Percentiles rank a stretch among this genome's conserved stretches.
Conservation (phyloP, 2,888 invertebrate genomes). For the Amphimallon solstitiale region DNA sequence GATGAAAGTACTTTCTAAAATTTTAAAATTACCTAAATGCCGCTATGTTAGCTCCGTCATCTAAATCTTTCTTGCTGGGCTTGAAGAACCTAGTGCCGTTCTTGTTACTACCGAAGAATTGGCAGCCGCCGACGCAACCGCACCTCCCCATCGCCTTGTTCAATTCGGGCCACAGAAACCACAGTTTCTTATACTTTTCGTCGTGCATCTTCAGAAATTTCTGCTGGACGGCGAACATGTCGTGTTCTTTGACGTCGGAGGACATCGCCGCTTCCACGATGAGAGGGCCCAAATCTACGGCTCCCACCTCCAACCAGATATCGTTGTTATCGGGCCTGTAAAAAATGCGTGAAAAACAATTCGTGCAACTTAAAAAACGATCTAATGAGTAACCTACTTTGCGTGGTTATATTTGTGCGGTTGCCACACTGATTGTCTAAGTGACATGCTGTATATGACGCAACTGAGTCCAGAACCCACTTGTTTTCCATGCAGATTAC, state of each 20-base stretch:
- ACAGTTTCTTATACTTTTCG: slow-evolving; percentile 83
- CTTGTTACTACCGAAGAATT: slow-evolving; percentile 92
- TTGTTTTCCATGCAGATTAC: slow-evolving; percentile 94
- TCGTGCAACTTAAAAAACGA: too few relatives aligned
- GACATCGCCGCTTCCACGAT: slow-evolving; percentile 90
- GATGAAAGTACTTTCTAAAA: too few relatives aligned
- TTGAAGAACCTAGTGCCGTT: slow-evolving; percentile 91
- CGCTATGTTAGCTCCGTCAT: slow-evolving; percentile 85
- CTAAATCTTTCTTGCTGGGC: slow-evolving; percentile 81
- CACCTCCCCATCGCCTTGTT: slow-evolving; percentile 75
- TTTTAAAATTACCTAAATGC: slow-evolving; percentile 69
- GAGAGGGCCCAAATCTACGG: slow-evolving; percentile 88
- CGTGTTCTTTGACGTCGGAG: slow-evolving; percentile 73
- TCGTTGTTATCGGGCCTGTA: slow-evolving; percentile 67
- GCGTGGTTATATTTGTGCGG: slow-evolving; percentile 60
- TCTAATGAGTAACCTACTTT: slow-evolving; percentile 51
- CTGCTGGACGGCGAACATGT: slow-evolving; percentile 81
- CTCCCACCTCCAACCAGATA: slow-evolving; percentile 93
- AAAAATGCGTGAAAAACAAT: neutral
- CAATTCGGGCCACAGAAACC: slow-evolving; percentile 92
- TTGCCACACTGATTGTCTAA: slow-evolving; percentile 61
- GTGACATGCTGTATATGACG: slow-evolving; percentile 68
- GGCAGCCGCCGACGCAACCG: slow-evolving; percentile 95
- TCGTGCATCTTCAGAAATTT: slow-evolving; percentile 86
- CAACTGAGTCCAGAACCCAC: slow-evolving; percentile 91